Percentiles rank a stretch among this genome's conserved stretches.
Conservation (phyloP, 1,140 invertebrate species). For the Bombus pyrosoma region DNA sequence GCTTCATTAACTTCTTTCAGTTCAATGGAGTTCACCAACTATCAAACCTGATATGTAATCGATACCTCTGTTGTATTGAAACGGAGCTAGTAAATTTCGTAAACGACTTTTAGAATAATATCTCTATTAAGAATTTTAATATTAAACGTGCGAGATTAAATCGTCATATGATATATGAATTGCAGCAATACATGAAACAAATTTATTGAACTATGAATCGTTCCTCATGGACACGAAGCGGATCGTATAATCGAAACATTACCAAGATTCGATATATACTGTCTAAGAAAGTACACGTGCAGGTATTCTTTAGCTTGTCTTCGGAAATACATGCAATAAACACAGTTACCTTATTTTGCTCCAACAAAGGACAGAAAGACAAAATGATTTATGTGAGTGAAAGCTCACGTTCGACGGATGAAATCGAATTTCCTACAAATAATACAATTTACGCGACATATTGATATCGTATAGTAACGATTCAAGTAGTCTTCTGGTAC, state of each 20-base stretch:
- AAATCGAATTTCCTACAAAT: not conserved
- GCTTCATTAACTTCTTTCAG: not conserved
- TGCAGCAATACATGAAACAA: not conserved
- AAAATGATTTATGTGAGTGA: not conserved
- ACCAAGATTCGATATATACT: not conserved
- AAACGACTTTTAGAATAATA: not conserved
- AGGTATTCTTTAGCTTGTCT: not conserved
- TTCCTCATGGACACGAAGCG: not conserved
- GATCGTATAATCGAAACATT: constrained; percentile 28
- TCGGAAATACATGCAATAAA: no score
- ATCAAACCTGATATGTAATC: not conserved
- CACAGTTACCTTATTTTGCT: not conserved
- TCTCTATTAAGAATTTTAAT: not conserved
- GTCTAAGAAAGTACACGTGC: not conserved
- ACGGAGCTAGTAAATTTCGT: not conserved
- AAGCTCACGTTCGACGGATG: no score
- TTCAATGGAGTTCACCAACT: not conserved
- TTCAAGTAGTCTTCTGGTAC: not conserved
- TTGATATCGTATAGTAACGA: not conserved
- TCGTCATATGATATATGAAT: not conserved
- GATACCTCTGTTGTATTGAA: not conserved
- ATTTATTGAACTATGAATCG: not conserved
- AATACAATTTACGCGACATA: not conserved
- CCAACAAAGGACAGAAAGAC: not conserved
- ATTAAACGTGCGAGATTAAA: not conserved